Base-by-base conservation (phyloP, 2,888 invertebrate species). In the Erynnis tages region DNA sequence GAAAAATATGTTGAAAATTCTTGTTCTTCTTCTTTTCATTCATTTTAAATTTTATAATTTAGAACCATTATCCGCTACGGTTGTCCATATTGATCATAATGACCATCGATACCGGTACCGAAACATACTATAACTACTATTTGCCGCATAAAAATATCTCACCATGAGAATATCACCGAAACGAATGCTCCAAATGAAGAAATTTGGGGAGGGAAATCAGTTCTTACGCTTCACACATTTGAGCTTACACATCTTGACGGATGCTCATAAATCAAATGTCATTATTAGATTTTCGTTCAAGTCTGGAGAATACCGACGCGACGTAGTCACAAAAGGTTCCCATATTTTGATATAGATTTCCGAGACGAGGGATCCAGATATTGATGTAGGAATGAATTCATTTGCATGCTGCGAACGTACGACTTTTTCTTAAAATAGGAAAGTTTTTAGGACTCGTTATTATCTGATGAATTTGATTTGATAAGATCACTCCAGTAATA, bases 271-370 rank as follows among this genome's bases (percentile, higher is more conserved):
- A 45, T 45, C 34, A 45, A 13, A 21, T 21, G 13, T 34, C 45
- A 45, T 23, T 44, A 44, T 34, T 45, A 34, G 14, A 34, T 34
- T 34, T 45, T 45, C 45, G 23, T 45, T 45, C 34, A 23, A 34
- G 10, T 41, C 41, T 27, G 29, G 14, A 25, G 40, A 27, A 40
- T 38, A 37, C 16, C 35, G 21, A 7, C 1, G 5, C 30, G 16
- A 16, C 17, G 29, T 17, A 10, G 10, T 43, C 17, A 29, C 27
- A 29, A 43, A 29, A 19, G 29, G 29, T 43, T 29, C 25, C 13
- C 1, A 21, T 19, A 37, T 37, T 37, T 11, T 11, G 11, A 37
- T 40, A 14, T 25, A 25, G 29, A 41, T 40, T 27, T 25, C 14
- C n/a, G 10, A 13, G 27, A 27, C 7, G 13, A 29, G 29, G 11